phyloP scores from a whole-genome alignment of 2,797 vertebrate species.

The Semotilus atromaculatus region DNA sequence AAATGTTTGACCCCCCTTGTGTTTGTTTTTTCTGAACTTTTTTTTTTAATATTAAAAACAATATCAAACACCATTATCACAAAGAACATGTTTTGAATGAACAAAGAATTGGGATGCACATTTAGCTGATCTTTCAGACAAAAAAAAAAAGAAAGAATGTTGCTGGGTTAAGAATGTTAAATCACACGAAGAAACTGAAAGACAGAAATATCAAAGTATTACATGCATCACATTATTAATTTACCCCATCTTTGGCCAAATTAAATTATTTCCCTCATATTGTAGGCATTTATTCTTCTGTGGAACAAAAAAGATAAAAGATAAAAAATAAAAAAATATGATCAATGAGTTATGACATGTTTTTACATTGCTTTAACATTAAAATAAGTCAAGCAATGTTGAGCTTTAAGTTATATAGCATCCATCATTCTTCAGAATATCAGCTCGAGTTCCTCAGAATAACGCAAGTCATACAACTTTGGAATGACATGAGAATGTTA shows the following conservation, averaged over 20 bases:
- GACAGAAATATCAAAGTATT: neutral
- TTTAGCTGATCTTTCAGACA: neutral
- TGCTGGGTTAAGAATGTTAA: neutral
- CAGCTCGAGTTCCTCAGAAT: neutral
- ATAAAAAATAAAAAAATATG: too few species aligned
- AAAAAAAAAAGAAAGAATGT: neutral
- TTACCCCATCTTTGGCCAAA: fast-evolving
- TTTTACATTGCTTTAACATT: neutral
- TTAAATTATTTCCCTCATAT: neutral
- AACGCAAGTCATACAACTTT: neutral
- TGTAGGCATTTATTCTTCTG: neutral
- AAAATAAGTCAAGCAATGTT: neutral
- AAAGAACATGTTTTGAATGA: neutral
- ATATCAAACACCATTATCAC: neutral
- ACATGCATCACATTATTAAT: neutral
- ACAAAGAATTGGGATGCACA: neutral
- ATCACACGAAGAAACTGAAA: neutral
- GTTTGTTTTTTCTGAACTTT: neutral
- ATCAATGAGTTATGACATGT: neutral
- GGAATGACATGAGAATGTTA: neutral
- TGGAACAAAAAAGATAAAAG: neutral
- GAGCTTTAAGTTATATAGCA: neutral
- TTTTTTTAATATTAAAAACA: neutral
- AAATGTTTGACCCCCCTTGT: conserved; percentile 78
- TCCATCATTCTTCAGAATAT: neutral